A percentile compares a stretch with the other conserved stretches of the same genome.
Conservation (phyloP, 2,797 vertebrate species). For the Tauraco hartlaubi region DNA sequence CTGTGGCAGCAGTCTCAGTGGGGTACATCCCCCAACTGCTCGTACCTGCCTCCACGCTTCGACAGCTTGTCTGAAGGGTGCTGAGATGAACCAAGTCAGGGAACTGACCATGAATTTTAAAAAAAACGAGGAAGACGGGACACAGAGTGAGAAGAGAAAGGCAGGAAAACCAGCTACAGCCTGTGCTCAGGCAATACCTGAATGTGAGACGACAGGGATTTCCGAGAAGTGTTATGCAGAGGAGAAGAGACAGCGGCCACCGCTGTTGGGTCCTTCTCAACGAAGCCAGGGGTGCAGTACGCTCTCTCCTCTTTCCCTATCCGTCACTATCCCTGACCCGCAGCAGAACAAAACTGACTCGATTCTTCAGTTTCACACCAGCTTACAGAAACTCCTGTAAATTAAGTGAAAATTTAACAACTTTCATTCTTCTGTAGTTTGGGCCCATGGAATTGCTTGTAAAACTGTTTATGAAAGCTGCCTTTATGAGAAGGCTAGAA, state of each 20-base stretch:
- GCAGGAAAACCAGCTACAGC: not conserved
- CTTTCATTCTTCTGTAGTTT: not conserved
- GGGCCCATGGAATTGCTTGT: not conserved
- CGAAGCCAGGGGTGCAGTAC: not conserved
- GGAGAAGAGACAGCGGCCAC: not conserved
- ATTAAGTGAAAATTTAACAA: constrained; percentile 20
- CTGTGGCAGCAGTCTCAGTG: not conserved
- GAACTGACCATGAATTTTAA: accelerated
- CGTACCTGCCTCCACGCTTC: not conserved
- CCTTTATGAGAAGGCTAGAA: not conserved
- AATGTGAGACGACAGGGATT: not conserved
- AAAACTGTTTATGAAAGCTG: not conserved
- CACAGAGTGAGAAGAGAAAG: not conserved
- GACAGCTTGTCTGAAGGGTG: not conserved
- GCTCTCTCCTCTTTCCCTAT: not conserved
- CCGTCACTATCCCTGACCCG: not conserved
- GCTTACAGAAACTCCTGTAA: not conserved
- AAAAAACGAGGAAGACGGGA: accelerated
- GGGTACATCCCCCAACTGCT: not conserved
- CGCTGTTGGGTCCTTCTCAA: not conserved
- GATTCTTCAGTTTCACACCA: not conserved
- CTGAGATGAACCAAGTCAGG: not conserved
- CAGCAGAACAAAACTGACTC: not conserved
- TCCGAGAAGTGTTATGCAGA: not conserved
- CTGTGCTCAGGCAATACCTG: not conserved